A percentile compares a stretch with the other conserved stretches of the same genome.
Evolutionary conservation across 2,888 invertebrate species (phyloP).

Genomic region (Tholera decimalis): DNA sequence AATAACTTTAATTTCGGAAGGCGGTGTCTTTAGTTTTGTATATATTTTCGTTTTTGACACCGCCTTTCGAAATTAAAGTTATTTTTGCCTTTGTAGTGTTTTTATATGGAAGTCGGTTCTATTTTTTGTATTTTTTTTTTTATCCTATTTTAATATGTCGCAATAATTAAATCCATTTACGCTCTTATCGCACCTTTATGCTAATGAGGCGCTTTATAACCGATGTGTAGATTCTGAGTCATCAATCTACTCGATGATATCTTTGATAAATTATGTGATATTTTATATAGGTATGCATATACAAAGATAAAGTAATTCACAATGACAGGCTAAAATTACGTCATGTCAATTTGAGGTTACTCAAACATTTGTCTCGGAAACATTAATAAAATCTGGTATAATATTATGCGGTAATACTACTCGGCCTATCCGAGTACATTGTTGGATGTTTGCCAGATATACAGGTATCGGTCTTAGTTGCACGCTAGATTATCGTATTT

Average conservation of each 20-base stretch:
- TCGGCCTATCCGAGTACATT: conserved; percentile 29
- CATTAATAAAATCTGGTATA: conserved; percentile 3
- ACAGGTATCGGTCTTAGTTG: conserved; percentile 25
- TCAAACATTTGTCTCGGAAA: conserved; percentile 6
- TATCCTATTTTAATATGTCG: conserved; percentile 25
- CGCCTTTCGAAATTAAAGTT: no score
- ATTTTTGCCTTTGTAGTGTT: no score
- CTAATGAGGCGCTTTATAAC: conserved; percentile 23
- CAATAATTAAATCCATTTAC: conserved; percentile 11
- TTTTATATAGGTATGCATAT: conserved; percentile 31
- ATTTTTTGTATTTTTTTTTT: no score
- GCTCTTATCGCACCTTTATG: conserved; percentile 28
- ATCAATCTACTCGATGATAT: conserved; percentile 30
- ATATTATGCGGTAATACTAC: conserved; percentile 22
- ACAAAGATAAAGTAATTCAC: conserved; percentile 34
- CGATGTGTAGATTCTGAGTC: conserved; percentile 36
- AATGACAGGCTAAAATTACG: conserved; percentile 9
- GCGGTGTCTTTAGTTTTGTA: no score
- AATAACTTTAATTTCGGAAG: no score
- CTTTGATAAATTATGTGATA: conserved; percentile 44
- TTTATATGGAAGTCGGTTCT: no score
- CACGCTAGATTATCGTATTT: conserved; percentile 25
- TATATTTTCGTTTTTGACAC: no score
- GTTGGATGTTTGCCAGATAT: conserved; percentile 44
- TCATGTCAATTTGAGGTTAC: conserved; percentile 14